These are phyloP conservation scores for Syngnathus floridae DNA, from an alignment of 2,113 vertebrate genomes.

Conservation along the genomic window DNA sequence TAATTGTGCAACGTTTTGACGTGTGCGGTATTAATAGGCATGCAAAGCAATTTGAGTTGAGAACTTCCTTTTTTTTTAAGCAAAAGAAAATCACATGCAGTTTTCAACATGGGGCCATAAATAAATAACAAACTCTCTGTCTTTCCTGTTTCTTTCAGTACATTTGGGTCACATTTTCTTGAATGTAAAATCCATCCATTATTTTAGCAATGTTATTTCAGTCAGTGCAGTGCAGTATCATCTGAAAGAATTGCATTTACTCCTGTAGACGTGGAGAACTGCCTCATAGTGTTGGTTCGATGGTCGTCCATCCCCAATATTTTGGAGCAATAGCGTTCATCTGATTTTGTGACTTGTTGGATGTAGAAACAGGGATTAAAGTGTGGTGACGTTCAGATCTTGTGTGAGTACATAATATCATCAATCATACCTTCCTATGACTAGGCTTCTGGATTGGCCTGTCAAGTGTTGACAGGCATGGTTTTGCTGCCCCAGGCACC, in stretches of 20 bases:
- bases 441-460: conserved; percentile 53
- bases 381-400: conserved; percentile 58
- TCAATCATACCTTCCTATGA: conserved; percentile 61
- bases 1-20: background rate
- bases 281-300: conserved; percentile 28
- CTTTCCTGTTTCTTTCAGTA: background rate
- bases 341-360: conserved; percentile 47
- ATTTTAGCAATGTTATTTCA: background rate
- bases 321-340: conserved; percentile 33
- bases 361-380: conserved; percentile 60
- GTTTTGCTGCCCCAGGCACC: conserved; percentile 53
- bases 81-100: background rate
- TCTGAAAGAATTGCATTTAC: conserved; percentile 13
- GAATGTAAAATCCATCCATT: background rate
- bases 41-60: conserved; percentile 14
- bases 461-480: conserved; percentile 60
- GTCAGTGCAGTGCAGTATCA: background rate
- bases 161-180: background rate
- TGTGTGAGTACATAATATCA: conserved; percentile 61
- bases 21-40: conserved; percentile 16
- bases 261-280: conserved; percentile 13
- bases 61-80: conserved; percentile 1
- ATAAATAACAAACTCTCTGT: background rate
- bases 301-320: background rate
- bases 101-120: background rate